Base-by-base conservation (phyloP, 2,888 invertebrate species). In the Dascillus cervinus region DNA sequence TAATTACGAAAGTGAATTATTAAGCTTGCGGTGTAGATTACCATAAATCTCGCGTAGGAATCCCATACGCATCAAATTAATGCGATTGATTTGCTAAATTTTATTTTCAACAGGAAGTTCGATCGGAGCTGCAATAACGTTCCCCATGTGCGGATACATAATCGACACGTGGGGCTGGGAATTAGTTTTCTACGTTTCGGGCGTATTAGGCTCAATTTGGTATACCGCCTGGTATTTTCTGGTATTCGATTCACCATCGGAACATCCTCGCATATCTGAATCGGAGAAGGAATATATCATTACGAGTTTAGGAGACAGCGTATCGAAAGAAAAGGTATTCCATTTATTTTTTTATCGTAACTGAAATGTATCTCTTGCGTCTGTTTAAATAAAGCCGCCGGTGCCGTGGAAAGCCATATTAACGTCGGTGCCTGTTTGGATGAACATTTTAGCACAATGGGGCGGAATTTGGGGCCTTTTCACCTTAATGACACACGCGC, bases 391-490 rank as follows among this genome's bases (percentile, higher is more conserved):
- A 13, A 52, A 71, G 60, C 55, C 57, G 3, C 59, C 69, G 2
- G 72, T 77, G 4, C 82, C 82, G 1, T 82, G 81, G 80, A 65
- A 50, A 26, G 49, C 59, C 3, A 74, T 83, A 30, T 42, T 79
- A 1, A 69, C 67, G 1, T 79, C 79, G 1, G 52, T 66, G 10
- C 72, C 78, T 0, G 67, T 81, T 4, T 79, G 77, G 77, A 69
- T 78, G 52, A 75, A 75, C 41, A 69, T 75, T 10, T 52, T 76
- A 5, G 73, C 78, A 0, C 79, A 81, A 46, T 75, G 73, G 68
- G 79, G 81, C 5, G 73, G 74, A 1, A 69, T 75, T 29, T 83
- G 80, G 79, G 79, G 81, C 1, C 64, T 81, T 11, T 75, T 79
- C 25, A 81, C 80, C 0, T 58, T 82, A 9, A 73, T 81, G 70